A percentile compares a stretch with the other conserved stretches of the same genome.
phyloP scores from a whole-genome alignment of 2,113 vertebrate species.

The Montifringilla adamsi region DNA sequence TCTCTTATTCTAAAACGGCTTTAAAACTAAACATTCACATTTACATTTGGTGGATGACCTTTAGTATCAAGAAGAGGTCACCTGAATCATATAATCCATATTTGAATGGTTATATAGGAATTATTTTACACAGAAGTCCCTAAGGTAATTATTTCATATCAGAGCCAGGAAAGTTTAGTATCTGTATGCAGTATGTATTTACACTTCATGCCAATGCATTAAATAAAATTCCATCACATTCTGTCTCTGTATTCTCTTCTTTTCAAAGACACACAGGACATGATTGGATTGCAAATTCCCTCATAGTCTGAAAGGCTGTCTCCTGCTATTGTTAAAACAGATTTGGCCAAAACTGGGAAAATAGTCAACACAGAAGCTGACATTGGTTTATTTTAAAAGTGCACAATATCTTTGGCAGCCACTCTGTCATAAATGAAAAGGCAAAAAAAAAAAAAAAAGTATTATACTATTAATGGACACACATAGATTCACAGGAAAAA shows the following conservation, averaged over 20 bases:
- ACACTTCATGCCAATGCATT: constrained; percentile 49
- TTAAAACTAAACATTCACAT: constrained; percentile 44
- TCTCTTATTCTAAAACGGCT: background rate
- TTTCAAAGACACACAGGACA: background rate
- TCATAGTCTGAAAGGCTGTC: background rate
- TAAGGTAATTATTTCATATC: constrained; percentile 54
- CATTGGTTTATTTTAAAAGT: background rate
- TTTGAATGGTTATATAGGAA: constrained; percentile 49
- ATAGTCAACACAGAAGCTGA: background rate
- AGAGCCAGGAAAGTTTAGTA: constrained; percentile 10
- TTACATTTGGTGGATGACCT: constrained; percentile 42
- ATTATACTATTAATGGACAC: background rate
- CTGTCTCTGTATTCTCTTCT: constrained; percentile 9
- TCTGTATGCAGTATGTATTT: constrained; percentile 53
- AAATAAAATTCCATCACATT: constrained; percentile 37
- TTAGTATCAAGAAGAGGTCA: constrained; percentile 42
- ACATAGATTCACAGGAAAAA: background rate
- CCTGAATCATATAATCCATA: constrained; percentile 32
- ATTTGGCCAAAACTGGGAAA: background rate
- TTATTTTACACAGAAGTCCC: constrained; percentile 58
- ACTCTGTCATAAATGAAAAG: background rate
- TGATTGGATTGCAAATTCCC: constrained; percentile 2
- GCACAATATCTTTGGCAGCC: background rate
- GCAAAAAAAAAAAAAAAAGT: background rate
- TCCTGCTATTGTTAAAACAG: background rate